A percentile compares a stretch with the other conserved stretches of the same genome.
Evolutionary conservation across 2,888 invertebrate species (phyloP).

Genomic region (Chymomyza procnemis): DNA sequence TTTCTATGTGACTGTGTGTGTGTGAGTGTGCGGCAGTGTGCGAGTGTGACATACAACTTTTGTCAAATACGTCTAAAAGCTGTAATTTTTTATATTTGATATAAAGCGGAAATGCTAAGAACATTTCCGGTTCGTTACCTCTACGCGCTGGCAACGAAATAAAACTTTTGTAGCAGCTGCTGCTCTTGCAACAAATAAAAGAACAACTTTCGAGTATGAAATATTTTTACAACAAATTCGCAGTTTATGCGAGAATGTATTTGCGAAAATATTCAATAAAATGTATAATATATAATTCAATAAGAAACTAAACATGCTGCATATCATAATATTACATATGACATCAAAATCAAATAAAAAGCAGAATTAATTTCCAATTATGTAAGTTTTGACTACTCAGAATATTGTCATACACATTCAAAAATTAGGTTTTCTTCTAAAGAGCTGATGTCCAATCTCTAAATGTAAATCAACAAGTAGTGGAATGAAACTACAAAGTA

Average conservation of each 20-base stretch:
- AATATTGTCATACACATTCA: too few relatives aligned
- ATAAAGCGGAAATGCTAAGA: slow-evolving; percentile 67
- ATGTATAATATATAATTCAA: too few relatives aligned
- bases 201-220: slow-evolving; percentile 28
- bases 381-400: too few relatives aligned
- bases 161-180: slow-evolving; percentile 12
- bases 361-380: too few relatives aligned
- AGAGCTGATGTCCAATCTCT: too few relatives aligned
- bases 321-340: too few relatives aligned
- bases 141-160: slow-evolving; percentile 25
- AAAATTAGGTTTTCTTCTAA: too few relatives aligned
- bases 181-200: slow-evolving; percentile 30
- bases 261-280: not conserved
- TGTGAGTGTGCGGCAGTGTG: slow-evolving; percentile 19
- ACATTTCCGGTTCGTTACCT: slow-evolving; percentile 74
- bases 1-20: slow-evolving; percentile 21
- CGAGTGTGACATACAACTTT: slow-evolving; percentile 63
- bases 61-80: slow-evolving; percentile 73
- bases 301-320: too few relatives aligned
- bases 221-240: not conserved
- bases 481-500: too few relatives aligned
- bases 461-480: too few relatives aligned
- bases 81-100: slow-evolving; percentile 68
- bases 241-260: not conserved
- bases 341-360: too few relatives aligned